phyloP scores from a whole-genome alignment of 2,113 vertebrate genomes.

The Istiophorus platypterus region DNA sequence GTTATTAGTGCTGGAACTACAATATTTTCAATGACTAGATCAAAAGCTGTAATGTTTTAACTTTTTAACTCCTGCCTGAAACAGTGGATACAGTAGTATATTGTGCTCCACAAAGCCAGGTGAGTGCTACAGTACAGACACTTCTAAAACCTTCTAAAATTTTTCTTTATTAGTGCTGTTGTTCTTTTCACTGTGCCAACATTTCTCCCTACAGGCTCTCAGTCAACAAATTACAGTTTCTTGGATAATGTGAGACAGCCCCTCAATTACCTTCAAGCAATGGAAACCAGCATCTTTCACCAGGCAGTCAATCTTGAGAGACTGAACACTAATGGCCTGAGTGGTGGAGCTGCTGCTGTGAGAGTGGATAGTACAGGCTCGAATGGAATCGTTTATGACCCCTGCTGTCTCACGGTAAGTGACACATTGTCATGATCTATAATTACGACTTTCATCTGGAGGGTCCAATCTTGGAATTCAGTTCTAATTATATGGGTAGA shows the following conservation, averaged over 20 bases:
- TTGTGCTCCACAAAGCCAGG: not conserved
- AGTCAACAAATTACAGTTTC: constrained; percentile 29
- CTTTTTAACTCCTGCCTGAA: not conserved
- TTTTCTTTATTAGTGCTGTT: not conserved
- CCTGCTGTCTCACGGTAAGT: constrained; percentile 41
- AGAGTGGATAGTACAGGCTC: not conserved
- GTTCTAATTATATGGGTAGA: constrained; percentile 28
- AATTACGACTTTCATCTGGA: constrained; percentile 52
- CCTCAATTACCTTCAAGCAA: constrained; percentile 23
- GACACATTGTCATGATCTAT: constrained; percentile 44
- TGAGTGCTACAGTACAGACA: not conserved
- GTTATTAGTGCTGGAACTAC: not conserved
- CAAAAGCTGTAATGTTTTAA: not conserved
- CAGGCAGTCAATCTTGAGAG: constrained; percentile 40
- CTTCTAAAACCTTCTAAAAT: not conserved
- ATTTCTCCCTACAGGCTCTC: constrained; percentile 23
- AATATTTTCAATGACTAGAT: not conserved
- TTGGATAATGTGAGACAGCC: constrained; percentile 8
- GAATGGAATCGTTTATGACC: constrained; percentile 31
- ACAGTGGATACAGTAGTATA: not conserved
- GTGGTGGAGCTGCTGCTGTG: constrained; percentile 19
- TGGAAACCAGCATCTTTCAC: constrained; percentile 48
- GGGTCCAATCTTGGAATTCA: constrained; percentile 19
- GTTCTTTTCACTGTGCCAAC: constrained; percentile 6
- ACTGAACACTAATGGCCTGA: constrained; percentile 51